Evolutionary conservation across 2,888 invertebrate species (phyloP), one percentile per base, ranked within the genome.

Genomic region (Archips crataeganus): DNA sequence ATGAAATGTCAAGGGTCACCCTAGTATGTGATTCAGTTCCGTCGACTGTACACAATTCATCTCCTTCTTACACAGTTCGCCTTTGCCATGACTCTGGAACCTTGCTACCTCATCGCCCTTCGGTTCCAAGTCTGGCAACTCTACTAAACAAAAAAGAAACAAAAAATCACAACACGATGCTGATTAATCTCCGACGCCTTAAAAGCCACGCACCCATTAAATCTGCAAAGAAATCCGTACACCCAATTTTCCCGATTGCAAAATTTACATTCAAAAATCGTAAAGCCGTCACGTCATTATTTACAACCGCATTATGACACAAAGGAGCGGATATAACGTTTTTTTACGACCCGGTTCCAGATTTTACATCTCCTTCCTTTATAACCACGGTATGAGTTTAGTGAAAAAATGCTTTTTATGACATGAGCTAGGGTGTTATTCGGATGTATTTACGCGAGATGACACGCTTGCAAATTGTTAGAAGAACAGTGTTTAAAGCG

Each of bases 251-350:
- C 67, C 54, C 72, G 67, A 72, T 72, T 72, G 62, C 72, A 68
- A 72, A 72, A 72, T 72, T 72, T 72, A 72, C 72, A 72, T 72
- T 72, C 67, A 72, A 72, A 72, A 72, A 68, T 72, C 72, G 72
- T 72, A 72, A 72, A 72, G 47, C 62, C 72, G 67, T 68, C 72
- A 63, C 67, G 72, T 72, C 62, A 72, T 72, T 72, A 72, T 72
- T 72, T 72, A 72, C 72, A 67, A 54, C 72, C 57, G 47, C 72
- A 72, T 72, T 72, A 68, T 72, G 72, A 72, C 67, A 72, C 72
- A 72, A 72, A 72, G 68, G 72, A 72, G 72, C 67, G 72, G 72
- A 67, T 72, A 72, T 72, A 72, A 72, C 67, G 47, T 72, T 72
- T 72, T 71, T 72, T 72, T 72, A 72, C 62, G 72, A 63, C 34